Conservation (phyloP, 92 coral and sea anemone genomes). For the Parazoanthus darwini region DNA sequence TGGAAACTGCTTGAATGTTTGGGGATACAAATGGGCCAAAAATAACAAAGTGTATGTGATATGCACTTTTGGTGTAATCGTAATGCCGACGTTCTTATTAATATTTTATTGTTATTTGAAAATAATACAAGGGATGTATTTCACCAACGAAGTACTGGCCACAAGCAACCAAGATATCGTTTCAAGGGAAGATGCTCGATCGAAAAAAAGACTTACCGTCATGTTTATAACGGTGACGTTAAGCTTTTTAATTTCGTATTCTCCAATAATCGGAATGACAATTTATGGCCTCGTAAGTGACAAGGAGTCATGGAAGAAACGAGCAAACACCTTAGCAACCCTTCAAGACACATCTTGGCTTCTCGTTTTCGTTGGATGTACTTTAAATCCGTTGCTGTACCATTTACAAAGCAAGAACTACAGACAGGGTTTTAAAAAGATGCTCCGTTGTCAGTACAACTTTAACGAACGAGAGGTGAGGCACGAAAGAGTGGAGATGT, state of each 20-base stretch:
- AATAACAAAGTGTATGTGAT: not conserved
- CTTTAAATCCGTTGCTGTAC: constrained; percentile 23
- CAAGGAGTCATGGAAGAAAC: not conserved
- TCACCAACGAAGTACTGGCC: constrained; percentile 25
- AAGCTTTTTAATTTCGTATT: not conserved
- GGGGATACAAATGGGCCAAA: constrained; percentile 26
- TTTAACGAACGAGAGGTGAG: not conserved
- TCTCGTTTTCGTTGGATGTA: not conserved
- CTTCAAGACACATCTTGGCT: constrained; percentile 1
- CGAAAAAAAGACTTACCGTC: constrained; percentile 14
- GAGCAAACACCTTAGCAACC: not conserved
- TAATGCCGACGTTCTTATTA: not conserved
- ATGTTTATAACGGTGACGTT: constrained; percentile 25
- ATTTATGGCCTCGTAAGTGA: not conserved
- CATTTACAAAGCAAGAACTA: constrained; percentile 37
- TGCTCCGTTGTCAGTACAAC: not conserved
- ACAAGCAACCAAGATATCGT: not conserved
- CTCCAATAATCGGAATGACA: not conserved
- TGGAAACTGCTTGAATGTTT: not conserved
- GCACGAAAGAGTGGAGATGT: not conserved
- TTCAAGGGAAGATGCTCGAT: not conserved
- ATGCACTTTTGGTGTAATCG: not conserved
- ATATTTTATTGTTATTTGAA: not conserved
- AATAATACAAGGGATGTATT: constrained; percentile 32
- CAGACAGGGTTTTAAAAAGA: constrained; percentile 14